These are phyloP conservation scores for Eumeta japonica DNA, from an alignment of 1,140 invertebrate genomes.

Conservation along the genomic window DNA sequence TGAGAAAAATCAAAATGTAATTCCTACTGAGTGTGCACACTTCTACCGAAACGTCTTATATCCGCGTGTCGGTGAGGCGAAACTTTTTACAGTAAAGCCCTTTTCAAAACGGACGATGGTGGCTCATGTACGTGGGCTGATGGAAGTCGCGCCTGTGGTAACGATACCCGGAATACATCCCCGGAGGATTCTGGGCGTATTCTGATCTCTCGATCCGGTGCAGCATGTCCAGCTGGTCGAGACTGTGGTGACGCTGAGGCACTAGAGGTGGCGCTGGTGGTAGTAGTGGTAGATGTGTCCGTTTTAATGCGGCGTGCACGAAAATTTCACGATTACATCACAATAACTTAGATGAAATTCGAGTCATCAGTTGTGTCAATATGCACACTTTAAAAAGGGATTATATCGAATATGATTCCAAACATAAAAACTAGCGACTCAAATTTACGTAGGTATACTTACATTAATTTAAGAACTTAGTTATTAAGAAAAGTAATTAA, in stretches of 20 bases:
- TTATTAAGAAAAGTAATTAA: too few species aligned
- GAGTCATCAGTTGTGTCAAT: too few species aligned
- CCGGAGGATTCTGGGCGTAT: constrained; percentile 21
- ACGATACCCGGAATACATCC: constrained; percentile 23
- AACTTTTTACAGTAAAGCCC: constrained; percentile 52
- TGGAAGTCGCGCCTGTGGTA: constrained; percentile 33
- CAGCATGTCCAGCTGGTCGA: constrained; percentile 48
- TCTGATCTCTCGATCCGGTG: constrained; percentile 35
- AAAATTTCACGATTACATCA: too few species aligned
- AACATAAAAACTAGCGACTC: too few species aligned
- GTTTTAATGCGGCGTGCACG: constrained; percentile 34
- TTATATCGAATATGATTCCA: too few species aligned
- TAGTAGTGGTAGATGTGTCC: background rate
- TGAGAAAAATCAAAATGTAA: too few species aligned
- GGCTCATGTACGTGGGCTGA: constrained; percentile 37
- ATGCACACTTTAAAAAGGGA: too few species aligned
- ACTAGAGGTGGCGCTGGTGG: constrained; percentile 16
- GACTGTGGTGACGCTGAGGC: constrained; percentile 45
- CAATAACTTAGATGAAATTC: too few species aligned
- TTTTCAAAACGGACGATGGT: constrained; percentile 54
- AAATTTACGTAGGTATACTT: too few species aligned
- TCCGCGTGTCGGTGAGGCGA: constrained; percentile 42
- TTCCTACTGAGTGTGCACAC: too few species aligned
- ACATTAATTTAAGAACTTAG: too few species aligned
- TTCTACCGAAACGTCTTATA: too few species aligned